Evolutionary conservation across 2,797 vertebrate genomes (phyloP), one percentile per base, ranked within the genome.

Genomic region (Arremon brunneinucha): DNA sequence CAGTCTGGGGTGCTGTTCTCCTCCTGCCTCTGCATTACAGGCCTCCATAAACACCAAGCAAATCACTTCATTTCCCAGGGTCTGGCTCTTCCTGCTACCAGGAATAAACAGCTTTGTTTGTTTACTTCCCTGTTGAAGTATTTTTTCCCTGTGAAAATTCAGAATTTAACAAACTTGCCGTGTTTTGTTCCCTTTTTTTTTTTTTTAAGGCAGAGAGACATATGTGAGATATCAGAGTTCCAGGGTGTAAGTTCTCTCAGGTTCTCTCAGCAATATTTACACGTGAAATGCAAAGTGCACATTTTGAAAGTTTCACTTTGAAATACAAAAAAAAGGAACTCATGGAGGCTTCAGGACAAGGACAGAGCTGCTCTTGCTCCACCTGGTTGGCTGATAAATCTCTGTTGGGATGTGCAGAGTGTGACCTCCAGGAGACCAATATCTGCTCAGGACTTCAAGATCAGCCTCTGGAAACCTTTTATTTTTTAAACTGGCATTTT

Each of bases 281-380:
- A 70, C 2, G 1, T 44, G 9, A 76, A 83, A 82, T 17, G 12
- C 6, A 78, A 16, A 2, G 27, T 13, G 7, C 13, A 63, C 46
- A 52, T 63, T 67, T 55, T 41, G 21, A 83, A 89, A 47, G 21
- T 52, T 87, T 77, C 56, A 27, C 21, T 72, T 69, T 9, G 20
- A 55, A 80, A 87, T 14, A 35, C 3, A 39, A 44, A 37, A n/a
- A 8, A 44, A 35, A 3, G 7, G 49, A 78, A 43, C 6, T 63
- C 10, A 1, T 0, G 0, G 28, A 85, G 26, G 32, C 28, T 79
- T 60, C 20, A 4, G 3, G 19, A 77, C 17, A 56, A 41, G 24
- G 30, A 71, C 0, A 59, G 34, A 85, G n/a, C 20, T 0, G 5
- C 26, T 77, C 43, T n/a, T 77, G 37, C 24, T 68, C 16, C 28